Conservation (phyloP, 2,888 invertebrate species). For the Drosophila engyochracea region DNA sequence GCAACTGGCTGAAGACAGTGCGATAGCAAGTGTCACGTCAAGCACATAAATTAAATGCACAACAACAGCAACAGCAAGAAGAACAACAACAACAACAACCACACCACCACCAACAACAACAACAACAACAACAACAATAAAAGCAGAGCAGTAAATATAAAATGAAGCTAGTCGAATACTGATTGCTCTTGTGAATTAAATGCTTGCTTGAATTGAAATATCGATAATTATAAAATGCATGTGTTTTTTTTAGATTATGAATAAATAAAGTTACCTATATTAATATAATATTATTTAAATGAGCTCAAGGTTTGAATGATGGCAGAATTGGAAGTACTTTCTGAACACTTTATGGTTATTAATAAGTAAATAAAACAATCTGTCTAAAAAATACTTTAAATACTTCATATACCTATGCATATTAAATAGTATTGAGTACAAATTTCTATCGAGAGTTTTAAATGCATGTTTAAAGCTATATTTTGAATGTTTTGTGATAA, state of each 20-base stretch:
- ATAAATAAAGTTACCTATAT: background rate
- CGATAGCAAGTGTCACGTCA: slow-evolving; percentile 84
- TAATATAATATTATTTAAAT: background rate
- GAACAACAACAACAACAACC: slow-evolving; percentile 6
- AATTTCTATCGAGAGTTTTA: too few species aligned
- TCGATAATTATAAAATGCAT: background rate
- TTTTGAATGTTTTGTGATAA: background rate
- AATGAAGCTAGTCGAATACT: slow-evolving; percentile 3
- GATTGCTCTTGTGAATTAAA: slow-evolving; percentile 4
- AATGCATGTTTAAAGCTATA: too few species aligned
- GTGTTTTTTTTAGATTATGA: too few species aligned
- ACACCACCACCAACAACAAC: slow-evolving; percentile 38
- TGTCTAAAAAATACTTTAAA: background rate
- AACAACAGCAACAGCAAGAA: slow-evolving; percentile 51
- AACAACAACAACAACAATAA: slow-evolving; percentile 36
- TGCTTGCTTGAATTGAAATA: background rate
- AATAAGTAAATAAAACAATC: background rate
- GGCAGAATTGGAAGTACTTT: background rate
- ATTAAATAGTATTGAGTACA: background rate
- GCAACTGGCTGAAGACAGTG: slow-evolving; percentile 40
- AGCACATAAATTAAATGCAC: slow-evolving; percentile 78
- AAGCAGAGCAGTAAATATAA: slow-evolving; percentile 4
- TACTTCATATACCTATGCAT: background rate
- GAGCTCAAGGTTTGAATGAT: background rate
- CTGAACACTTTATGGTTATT: background rate